phyloP scores from a whole-genome alignment of 2,888 invertebrate species.

The Carcina quercana region DNA sequence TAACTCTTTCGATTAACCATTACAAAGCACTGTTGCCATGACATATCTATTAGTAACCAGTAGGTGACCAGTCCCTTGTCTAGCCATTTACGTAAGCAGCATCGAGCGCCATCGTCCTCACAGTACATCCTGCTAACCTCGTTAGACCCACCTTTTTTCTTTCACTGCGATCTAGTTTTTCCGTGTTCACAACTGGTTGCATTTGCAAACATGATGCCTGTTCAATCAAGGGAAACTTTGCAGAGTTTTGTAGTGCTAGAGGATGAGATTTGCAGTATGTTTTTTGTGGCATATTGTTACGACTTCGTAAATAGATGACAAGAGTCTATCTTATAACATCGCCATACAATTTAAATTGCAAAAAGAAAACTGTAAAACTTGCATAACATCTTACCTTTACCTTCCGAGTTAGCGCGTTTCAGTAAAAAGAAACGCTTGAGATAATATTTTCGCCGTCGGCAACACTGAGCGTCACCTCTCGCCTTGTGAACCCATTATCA shows the following conservation, averaged over 20 bases:
- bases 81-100: conserved; percentile 31
- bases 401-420: too few relatives aligned
- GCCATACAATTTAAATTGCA: too few relatives aligned
- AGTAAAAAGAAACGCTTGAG: conserved; percentile 22
- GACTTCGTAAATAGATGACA: too few relatives aligned
- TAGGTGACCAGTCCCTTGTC: conserved; percentile 26
- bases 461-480: conserved; percentile 43
- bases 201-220: conserved; percentile 1
- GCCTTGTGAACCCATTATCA: conserved; percentile 56
- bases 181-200: conserved; percentile 34
- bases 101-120: conserved; percentile 34
- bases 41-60: conserved; percentile 16
- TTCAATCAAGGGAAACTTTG: conserved; percentile 7
- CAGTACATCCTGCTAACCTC: conserved; percentile 53
- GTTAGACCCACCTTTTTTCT: conserved; percentile 36
- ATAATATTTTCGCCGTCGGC: conserved; percentile 43
- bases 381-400: too few relatives aligned
- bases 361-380: too few relatives aligned
- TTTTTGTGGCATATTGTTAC: too few relatives aligned
- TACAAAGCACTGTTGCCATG: too few relatives aligned
- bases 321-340: too few relatives aligned
- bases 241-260: conserved; percentile 1
- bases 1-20: too few relatives aligned
- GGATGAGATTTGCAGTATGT: too few relatives aligned
- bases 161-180: conserved; percentile 38